These are phyloP conservation scores for Prunella strophiata DNA, from an alignment of 2,797 vertebrate genomes.

Conservation along the genomic window DNA sequence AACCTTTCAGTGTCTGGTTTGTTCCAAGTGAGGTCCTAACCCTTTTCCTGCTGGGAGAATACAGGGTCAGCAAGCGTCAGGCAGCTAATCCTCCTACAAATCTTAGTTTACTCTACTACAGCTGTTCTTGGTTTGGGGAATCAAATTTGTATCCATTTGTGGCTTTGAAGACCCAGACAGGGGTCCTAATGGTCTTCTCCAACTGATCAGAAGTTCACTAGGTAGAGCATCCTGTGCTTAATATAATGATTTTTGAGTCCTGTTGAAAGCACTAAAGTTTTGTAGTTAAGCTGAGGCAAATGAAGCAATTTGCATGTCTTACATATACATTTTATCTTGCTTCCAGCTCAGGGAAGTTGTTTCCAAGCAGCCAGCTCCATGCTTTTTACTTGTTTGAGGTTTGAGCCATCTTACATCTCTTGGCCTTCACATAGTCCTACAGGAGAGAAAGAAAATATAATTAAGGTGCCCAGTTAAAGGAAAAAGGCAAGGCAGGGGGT, in stretches of 20 bases:
- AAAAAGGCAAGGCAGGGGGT: not conserved
- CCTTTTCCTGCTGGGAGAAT: not conserved
- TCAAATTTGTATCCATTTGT: not conserved
- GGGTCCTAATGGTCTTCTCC: not conserved
- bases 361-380: not conserved
- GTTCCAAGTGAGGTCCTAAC: not conserved
- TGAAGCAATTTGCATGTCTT: not conserved
- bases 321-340: not conserved
- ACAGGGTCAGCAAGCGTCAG: not conserved
- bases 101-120: slow-evolving; percentile 12
- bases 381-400: not conserved
- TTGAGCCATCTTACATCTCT: not conserved
- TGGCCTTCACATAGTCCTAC: not conserved
- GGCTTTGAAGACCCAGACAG: not conserved
- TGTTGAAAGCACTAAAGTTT: not conserved
- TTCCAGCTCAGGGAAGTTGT: not conserved
- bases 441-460: not conserved
- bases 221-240: not conserved
- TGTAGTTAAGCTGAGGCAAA: not conserved
- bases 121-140: slow-evolving; percentile 10
- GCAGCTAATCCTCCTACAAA: slow-evolving; percentile 21
- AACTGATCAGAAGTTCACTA: not conserved
- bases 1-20: not conserved
- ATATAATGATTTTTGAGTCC: not conserved
- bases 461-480: not conserved